These are phyloP conservation scores for Biston betularia DNA, from an alignment of 2,888 invertebrate species.

Conservation along the genomic window DNA sequence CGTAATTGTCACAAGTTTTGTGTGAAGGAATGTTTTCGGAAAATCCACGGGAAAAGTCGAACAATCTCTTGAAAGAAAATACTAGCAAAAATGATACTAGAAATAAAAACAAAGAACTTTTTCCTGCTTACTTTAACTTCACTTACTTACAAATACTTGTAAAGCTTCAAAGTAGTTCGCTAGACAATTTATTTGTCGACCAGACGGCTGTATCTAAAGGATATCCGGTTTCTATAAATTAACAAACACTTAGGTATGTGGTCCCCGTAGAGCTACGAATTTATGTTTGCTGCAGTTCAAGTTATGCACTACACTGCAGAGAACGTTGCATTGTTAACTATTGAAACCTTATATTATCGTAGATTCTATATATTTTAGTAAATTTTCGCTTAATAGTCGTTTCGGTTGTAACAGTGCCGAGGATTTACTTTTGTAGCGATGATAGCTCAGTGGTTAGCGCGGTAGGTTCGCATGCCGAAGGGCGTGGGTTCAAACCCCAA, in stretches of 20 bases:
- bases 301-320: constrained; percentile 36
- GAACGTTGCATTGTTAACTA: constrained; percentile 13
- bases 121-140: neutral
- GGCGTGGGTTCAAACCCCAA: too few relatives aligned
- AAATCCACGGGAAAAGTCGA: neutral
- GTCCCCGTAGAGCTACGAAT: constrained; percentile 52
- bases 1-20: too few relatives aligned
- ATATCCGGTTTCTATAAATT: constrained; percentile 80
- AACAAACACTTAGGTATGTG: constrained; percentile 57
- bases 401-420: too few relatives aligned
- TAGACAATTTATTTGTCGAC: constrained; percentile 46
- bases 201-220: constrained; percentile 73
- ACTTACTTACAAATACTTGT: neutral
- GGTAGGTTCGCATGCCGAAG: too few relatives aligned
- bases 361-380: neutral
- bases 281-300: constrained; percentile 43
- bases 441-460: too few relatives aligned
- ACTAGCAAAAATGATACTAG: neutral
- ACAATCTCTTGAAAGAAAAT: too few relatives aligned
- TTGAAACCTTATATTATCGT: neutral
- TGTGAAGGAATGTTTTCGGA: too few relatives aligned
- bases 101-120: neutral
- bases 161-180: constrained; percentile 14
- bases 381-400: too few relatives aligned
- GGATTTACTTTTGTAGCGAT: too few relatives aligned